Evolutionary conservation across 2,797 vertebrate genomes (phyloP).

Genomic region (Macropodus opercularis): DNA sequence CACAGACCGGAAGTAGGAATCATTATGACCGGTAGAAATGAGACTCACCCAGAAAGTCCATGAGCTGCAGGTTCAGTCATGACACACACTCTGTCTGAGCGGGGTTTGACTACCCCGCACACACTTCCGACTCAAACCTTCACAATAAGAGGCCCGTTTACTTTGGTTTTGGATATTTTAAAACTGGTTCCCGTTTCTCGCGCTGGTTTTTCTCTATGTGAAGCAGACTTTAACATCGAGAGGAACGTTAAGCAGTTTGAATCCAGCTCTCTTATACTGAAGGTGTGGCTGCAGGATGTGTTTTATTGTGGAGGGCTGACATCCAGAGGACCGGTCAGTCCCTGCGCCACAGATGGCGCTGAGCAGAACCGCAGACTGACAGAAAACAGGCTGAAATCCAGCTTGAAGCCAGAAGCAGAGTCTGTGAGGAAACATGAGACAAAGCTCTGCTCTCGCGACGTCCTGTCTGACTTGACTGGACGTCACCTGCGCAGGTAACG

Average conservation of each 20-base stretch:
- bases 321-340: constrained; percentile 13
- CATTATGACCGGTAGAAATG: rapidly evolving
- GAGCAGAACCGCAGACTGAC: too few relatives aligned
- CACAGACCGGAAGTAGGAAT: neutral
- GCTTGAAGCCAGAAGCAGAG: too few relatives aligned
- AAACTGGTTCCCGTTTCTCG: too few relatives aligned
- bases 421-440: neutral
- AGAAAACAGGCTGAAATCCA: too few relatives aligned
- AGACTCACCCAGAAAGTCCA: constrained; percentile 69
- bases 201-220: too few relatives aligned
- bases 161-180: too few relatives aligned
- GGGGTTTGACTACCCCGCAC: neutral
- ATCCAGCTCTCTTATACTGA: constrained; percentile 37
- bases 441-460: neutral
- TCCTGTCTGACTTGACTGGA: neutral
- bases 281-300: neutral
- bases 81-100: constrained; percentile 6
- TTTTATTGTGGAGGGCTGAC: constrained; percentile 41
- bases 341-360: constrained; percentile 1
- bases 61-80: constrained; percentile 10
- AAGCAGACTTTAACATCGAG: neutral
- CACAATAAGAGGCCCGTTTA: constrained; percentile 45
- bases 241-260: neutral
- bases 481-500: constrained; percentile 8
- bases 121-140: constrained; percentile 32